Evolutionary conservation across 1,140 invertebrate species (phyloP).

Genomic region (Saxidomus purpurata): DNA sequence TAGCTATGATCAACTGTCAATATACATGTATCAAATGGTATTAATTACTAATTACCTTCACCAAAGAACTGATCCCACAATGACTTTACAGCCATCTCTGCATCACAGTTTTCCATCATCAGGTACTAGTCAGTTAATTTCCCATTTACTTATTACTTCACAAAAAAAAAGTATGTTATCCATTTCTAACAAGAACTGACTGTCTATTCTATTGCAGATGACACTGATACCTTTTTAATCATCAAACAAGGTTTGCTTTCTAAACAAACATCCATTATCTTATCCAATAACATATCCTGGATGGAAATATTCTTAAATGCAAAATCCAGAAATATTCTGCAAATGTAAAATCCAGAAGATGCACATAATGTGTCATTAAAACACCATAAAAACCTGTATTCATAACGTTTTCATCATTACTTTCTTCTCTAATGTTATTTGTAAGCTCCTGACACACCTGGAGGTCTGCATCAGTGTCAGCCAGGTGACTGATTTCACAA

Average conservation of each 20-base stretch:
- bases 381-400: conserved; percentile 14
- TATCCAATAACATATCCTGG: too few species aligned
- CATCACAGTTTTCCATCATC: conserved; percentile 17
- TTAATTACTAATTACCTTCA: conserved; percentile 54
- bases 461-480: conserved; percentile 3
- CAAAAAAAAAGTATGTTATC: not conserved
- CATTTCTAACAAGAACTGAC: not conserved
- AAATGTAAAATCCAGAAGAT: not conserved
- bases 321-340: not conserved
- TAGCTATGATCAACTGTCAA: too few species aligned
- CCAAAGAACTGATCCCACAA: conserved; percentile 46
- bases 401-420: not conserved
- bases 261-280: not conserved
- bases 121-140: not conserved
- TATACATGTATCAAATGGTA: too few species aligned
- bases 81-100: conserved; percentile 20
- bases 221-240: not conserved
- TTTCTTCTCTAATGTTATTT: not conserved
- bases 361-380: not conserved
- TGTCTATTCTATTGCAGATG: not conserved
- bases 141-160: not conserved
- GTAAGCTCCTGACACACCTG: conserved; percentile 33
- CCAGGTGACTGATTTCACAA: conserved; percentile 32
- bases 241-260: not conserved
- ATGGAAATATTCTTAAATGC: not conserved